Base-by-base conservation (phyloP, 2,113 vertebrate genomes). In the Neolamprologus fasciatus region DNA sequence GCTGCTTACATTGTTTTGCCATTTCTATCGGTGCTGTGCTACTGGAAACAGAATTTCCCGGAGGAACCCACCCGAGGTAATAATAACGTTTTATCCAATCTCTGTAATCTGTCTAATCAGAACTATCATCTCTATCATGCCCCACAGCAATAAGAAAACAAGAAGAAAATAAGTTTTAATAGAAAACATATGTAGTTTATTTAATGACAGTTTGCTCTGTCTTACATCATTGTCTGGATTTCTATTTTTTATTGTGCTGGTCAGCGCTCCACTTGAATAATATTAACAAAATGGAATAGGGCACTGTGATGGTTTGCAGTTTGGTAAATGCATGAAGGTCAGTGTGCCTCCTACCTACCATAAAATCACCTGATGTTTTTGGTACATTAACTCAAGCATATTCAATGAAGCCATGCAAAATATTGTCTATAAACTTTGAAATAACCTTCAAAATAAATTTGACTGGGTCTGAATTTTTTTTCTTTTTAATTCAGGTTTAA, bases 1-100 rank as follows among this genome's bases (percentile, higher is more conserved):
- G 3, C 54, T 2, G 23, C 23, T 57, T 57, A 57, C 54, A 57
- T 57, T 57, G 0, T 57, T 57, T 57, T 9, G 0, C 23, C 12
- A 57, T 28, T 57, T 57, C 55, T 57, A 26, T 57, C 0, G 4
- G 55, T 57, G 13, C 23, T 57, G 55, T 57, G 55, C 7, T 28
- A 9, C 23, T 57, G 23, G 55, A 57, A 57, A 57, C 23, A 28
- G 23, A 9, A 28, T 58, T 28, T 58, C 13, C 13, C 1, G 1
- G 23, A 58, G 55, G 55, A 58, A 58, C 23, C 13, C 23, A 58
- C 55, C 55, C 7, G 4, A 58, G 23, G 13, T 28, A 1, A 16
- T 28, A 58, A 58, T 58, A 58, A 58, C 8, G 23, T 58, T 57
- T 57, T 57, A 57, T 57, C 55, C 23, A 57, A 26, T 8, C 12